Evolutionary conservation across 2,113 vertebrate genomes (phyloP), one percentile per base, ranked within the genome.

Genomic region (Labrus mixtus): DNA sequence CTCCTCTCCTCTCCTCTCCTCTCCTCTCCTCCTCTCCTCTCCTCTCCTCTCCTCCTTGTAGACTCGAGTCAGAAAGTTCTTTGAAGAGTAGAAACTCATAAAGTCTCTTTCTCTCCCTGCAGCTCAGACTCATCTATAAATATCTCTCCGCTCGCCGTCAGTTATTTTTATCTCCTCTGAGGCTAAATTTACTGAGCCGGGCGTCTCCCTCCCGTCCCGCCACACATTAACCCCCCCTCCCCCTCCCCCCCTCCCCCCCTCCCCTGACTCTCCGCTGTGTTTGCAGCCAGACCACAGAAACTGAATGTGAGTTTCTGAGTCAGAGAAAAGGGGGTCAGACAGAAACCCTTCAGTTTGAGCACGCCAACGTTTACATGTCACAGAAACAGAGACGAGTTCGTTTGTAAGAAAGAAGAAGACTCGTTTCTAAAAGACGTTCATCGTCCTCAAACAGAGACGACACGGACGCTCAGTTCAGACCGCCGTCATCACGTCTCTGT

Each of bases 161-260:
- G 60, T 48, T 90, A 90, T 90, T 90, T 90, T 86, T 86, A 72
- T 63, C 81, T 16, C 51, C 2, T 53, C 68, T 83, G 46, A 62
- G 72, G 72, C 80, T 90, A 90, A 84, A 86, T 90, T 79, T 84
- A 84, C 76, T 5, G 12, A 57, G 46, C 45, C 7, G 53, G 85
- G 87, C 63, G 82, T 66, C 75, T 59, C 75, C 69, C 50, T 1
- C 67, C 76, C 23, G 64, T 82, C 79, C 76, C 10, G 19, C 86
- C 69, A 0, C 82, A 80, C 65, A 57, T 17, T 17, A 3, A 15
- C 75, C 53, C 70, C 37, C 33, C 48, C n/a, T 0, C n/a, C 55
- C 1, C 8, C 58, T 25, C 25, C 25, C 25, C 25, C 2, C 56
- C 12, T 9, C 3, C 6, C 19, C 4, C 13, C n/a, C 36, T 37